Conservation (phyloP, 2,113 vertebrate species). For the Hylia prasina region DNA sequence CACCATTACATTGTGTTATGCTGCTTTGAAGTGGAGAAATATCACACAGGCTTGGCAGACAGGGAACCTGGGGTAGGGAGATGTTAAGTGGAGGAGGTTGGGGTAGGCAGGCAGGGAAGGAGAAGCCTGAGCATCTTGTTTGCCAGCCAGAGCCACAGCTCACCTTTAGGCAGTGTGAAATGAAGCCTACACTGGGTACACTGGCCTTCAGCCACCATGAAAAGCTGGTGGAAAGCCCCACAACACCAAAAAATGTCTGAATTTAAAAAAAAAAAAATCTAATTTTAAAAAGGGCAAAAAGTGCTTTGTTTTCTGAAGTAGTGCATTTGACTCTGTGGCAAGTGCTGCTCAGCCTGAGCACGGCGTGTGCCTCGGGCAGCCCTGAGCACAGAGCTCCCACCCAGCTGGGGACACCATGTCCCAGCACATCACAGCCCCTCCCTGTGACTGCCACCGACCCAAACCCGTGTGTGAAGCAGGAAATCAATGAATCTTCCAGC, state of each 20-base stretch:
- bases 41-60: not conserved
- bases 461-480: not conserved
- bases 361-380: not conserved
- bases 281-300: not conserved
- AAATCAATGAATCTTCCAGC: not conserved
- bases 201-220: not conserved
- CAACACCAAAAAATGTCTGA: not conserved
- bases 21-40: not conserved
- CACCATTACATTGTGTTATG: not conserved
- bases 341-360: not conserved
- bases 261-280: not conserved
- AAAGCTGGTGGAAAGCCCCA: not conserved
- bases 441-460: not conserved
- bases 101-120: not conserved
- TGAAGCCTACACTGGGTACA: fast-evolving
- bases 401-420: fast-evolving
- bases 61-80: not conserved
- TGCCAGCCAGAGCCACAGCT: not conserved
- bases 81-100: not conserved
- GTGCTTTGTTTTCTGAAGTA: not conserved
- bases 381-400: fast-evolving
- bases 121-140: not conserved
- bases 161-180: not conserved
- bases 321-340: no score
- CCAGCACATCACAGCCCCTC: not conserved